Conservation (phyloP, 2,113 vertebrate genomes). For the Andinoacara biseriatus region DNA sequence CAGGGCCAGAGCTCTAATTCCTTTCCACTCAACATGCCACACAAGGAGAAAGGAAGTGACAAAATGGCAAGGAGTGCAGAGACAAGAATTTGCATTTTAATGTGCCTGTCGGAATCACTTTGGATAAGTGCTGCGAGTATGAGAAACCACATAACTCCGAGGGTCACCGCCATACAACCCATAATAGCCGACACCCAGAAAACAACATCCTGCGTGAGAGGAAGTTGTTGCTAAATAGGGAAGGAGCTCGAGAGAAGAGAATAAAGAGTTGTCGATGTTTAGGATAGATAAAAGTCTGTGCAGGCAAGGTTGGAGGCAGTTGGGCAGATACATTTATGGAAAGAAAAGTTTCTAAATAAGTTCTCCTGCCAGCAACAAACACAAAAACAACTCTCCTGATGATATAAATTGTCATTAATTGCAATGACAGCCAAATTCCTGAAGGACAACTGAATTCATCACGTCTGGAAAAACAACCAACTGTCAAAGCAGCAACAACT, state of each 20-base stretch:
- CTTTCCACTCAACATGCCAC: conserved; percentile 83
- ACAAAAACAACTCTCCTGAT: conserved; percentile 11
- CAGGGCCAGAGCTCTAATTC: conserved; percentile 88
- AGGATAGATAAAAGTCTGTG: background rate
- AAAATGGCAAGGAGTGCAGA: conserved; percentile 80
- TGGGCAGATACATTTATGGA: background rate
- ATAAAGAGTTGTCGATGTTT: conserved; percentile 16
- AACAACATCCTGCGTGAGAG: conserved; percentile 57
- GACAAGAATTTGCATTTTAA: conserved; percentile 93
- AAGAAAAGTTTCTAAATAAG: background rate
- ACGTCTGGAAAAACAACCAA: conserved; percentile 44
- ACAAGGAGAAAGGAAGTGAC: conserved; percentile 89
- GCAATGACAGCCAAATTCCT: conserved; percentile 60
- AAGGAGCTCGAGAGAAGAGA: background rate
- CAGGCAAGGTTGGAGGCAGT: background rate
- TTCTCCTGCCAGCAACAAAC: background rate
- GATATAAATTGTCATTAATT: conserved; percentile 59
- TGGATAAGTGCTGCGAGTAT: conserved; percentile 58
- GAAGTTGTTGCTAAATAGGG: conserved; percentile 48
- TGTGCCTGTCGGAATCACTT: conserved; percentile 84
- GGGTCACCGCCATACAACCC: conserved; percentile 67
- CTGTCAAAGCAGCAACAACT: conserved; percentile 27
- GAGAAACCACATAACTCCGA: conserved; percentile 62
- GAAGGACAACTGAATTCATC: conserved; percentile 60
- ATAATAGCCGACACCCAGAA: conserved; percentile 64